Percentiles rank a stretch among this genome's conserved stretches.
phyloP scores from a whole-genome alignment of 1,140 invertebrate genomes.

The Euura saliciscinereae region DNA sequence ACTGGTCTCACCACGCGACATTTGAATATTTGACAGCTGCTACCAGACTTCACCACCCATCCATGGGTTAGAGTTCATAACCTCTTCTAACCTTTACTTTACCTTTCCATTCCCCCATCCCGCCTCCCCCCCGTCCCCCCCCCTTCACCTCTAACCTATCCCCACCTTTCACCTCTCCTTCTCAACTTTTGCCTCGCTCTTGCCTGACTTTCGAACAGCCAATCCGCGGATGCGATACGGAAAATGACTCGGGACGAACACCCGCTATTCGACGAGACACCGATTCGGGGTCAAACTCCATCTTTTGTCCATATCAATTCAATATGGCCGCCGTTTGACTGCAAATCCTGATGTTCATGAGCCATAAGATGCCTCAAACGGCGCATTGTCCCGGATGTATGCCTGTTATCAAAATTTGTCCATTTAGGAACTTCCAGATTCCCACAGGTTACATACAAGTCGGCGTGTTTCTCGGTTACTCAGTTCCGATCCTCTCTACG shows the following conservation, averaged over 20 bases:
- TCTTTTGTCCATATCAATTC: conserved; percentile 5
- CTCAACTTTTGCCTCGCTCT: background rate
- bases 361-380: no score
- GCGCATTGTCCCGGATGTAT: no score
- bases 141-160: conserved; percentile 20
- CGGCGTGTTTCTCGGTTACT: background rate
- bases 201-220: background rate
- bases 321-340: background rate
- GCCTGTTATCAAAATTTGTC: no score
- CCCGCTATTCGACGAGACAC: background rate
- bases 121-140: conserved; percentile 18
- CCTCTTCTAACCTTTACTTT: conserved; percentile 43
- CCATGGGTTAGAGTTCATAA: conserved; percentile 45
- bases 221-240: background rate
- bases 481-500: background rate
- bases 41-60: conserved; percentile 33
- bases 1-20: conserved; percentile 32
- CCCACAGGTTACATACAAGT: background rate
- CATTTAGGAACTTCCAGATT: no score
- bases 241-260: background rate
- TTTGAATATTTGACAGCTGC: conserved; percentile 35
- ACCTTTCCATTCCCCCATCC: conserved; percentile 36
- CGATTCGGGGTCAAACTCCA: background rate
- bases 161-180: background rate
- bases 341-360: no score